Conservation (phyloP, 2,113 vertebrate species). For the Notiomystis cincta region DNA sequence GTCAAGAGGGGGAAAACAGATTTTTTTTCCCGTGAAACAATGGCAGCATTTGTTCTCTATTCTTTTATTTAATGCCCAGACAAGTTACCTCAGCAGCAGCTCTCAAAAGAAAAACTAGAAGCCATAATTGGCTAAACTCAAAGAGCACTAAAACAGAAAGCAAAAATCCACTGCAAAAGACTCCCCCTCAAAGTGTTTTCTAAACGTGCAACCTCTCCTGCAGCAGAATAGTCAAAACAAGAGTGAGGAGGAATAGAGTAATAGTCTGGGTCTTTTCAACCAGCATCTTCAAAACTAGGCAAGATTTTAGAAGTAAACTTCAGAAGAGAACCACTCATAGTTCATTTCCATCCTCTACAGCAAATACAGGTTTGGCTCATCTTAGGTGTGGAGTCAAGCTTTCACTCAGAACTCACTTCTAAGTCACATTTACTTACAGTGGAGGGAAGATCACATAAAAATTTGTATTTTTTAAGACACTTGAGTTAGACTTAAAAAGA, state of each 20-base stretch:
- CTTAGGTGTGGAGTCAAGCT: background rate
- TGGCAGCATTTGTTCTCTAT: slow-evolving; percentile 66
- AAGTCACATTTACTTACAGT: slow-evolving; percentile 23
- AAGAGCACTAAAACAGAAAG: background rate
- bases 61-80: slow-evolving; percentile 37
- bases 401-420: background rate
- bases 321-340: background rate
- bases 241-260: background rate
- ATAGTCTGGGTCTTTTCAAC: background rate
- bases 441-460: slow-evolving; percentile 47
- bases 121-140: slow-evolving; percentile 57
- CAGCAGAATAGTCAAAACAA: background rate
- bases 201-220: background rate
- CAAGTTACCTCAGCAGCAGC: slow-evolving; percentile 61
- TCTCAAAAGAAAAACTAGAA: slow-evolving; percentile 59
- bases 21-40: slow-evolving; percentile 57
- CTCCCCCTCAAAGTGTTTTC: background rate
- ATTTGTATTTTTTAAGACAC: slow-evolving; percentile 61
- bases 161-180: slow-evolving; percentile 4
- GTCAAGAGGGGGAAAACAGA: background rate
- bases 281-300: background rate
- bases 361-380: slow-evolving; percentile 7
- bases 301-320: slow-evolving; percentile 8
- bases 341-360: slow-evolving; percentile 9
- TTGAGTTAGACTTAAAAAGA: slow-evolving; percentile 69